Evolutionary conservation across 1,140 invertebrate species (phyloP), one percentile per base, ranked within the genome.

Genomic region (Drosophila lacteicornis): DNA sequence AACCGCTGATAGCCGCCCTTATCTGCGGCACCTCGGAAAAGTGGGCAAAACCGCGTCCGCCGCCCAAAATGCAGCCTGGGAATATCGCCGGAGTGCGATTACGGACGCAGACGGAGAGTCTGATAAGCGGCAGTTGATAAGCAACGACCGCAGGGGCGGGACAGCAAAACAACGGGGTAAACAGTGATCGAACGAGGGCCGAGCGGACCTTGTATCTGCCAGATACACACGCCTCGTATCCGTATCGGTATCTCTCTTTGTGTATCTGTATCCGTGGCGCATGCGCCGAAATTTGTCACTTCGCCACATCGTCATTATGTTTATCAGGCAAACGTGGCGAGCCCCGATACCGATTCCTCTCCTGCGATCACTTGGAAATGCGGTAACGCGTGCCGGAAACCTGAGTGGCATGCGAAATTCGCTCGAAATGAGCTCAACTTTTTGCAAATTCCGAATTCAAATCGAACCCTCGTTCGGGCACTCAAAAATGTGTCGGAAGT

Each of bases 321-420:
- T 47, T 59, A 60, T 73, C 68, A 43, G 46, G 12, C 36, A 68
- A 68, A 59, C 70, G 67, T 73, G 53, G 36, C 40, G 11, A 25
- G 13, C 43, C 36, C 11, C 27, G 19, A 36, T 22, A 19, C 40
- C 36, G 33, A 15, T 17, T 4, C 19, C 53, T 55, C 19, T 36
- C 15, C 53, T 19, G 33, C 30, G 47, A 62, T 63, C 63, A 66
- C 51, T 75, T 76, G 50, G 40, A 66, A 76, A 76, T 76, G 74
- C 74, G 53, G 63, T 40, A 76, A 58, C 74, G 74, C 71, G 74
- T 76, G 74, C 71, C 74, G 71, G 30, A 76, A 76, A 76, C 74
- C 60, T 76, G 71, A 75, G 71, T 40, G 17, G 71, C 74, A 76
- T 76, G 51, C 74, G n/a, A 75, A 75, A 55, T 75, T 36, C 13